Evolutionary conservation across 2,797 vertebrate species (phyloP).

Genomic region (Rousettus madagascariensis): DNA sequence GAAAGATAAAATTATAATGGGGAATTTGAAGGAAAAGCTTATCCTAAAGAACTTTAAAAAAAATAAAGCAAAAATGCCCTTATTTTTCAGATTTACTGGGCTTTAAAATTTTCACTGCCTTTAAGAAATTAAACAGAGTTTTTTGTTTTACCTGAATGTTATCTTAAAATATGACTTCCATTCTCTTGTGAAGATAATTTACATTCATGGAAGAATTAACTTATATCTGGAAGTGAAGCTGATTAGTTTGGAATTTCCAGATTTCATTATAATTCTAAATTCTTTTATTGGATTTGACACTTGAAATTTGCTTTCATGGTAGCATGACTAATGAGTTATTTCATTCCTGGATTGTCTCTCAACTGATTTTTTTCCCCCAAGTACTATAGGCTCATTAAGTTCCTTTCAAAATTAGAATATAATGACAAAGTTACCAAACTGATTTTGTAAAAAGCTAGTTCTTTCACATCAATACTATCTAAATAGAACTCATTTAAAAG

Average conservation of each 20-base stretch:
- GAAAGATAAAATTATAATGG: conserved; percentile 34
- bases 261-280: not conserved
- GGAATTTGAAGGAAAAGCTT: not conserved
- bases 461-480: not conserved
- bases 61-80: not conserved
- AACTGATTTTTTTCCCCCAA: not conserved
- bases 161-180: conserved; percentile 34
- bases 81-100: conserved; percentile 41
- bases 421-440: conserved; percentile 24
- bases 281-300: conserved; percentile 27
- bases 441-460: conserved; percentile 26
- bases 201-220: conserved; percentile 35
- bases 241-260: conserved; percentile 19
- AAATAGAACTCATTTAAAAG: conserved; percentile 48
- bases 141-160: conserved; percentile 40
- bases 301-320: not conserved
- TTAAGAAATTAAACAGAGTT: conserved; percentile 13
- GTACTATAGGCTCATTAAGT: not conserved
- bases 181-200: conserved; percentile 34
- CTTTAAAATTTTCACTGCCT: conserved; percentile 18
- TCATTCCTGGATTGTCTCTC: conserved; percentile 18
- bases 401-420: conserved; percentile 33
- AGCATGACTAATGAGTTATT: not conserved
- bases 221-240: not conserved
- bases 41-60: conserved; percentile 20